Evolutionary conservation across 2,888 invertebrate species (phyloP), one percentile per base, ranked within the genome.

Genomic region (Nasonovia ribisnigri): DNA sequence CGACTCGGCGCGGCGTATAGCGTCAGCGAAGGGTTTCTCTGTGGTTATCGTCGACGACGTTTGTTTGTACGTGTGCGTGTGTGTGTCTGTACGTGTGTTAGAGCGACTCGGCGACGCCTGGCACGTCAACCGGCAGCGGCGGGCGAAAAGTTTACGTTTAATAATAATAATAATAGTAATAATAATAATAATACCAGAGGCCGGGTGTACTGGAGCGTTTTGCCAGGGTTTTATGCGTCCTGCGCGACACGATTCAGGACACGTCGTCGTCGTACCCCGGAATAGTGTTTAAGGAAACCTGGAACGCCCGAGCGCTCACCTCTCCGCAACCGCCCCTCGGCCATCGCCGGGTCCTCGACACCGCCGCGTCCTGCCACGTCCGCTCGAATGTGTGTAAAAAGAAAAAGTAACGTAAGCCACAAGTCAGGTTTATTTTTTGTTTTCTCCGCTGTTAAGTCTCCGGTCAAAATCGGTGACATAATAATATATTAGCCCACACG

Each of bases 91-190:
- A 57, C 13, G 84, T 13, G 42, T 5, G 84, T 43, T 51, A 42
- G 8, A 60, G 90, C 93, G 93, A 93, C 93, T 84, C 84, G 57
- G 90, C 93, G 93, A 93, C 93, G 93, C 93, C 93, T 86, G 93
- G 93, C 93, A 90, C 93, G 93, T 93, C 93, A 93, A 90, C 89
- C 93, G 54, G 87, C 92, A 29, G 86, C 24, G 36, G 46, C 43
- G 87, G 84, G 48, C 46, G 84, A 93, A 93, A 93, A 93, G 93
- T 93, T 93, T 90, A 90, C 93, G 93, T 90, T 93, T 93, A 89
- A 93, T 88, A 88, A 77, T 93, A 89, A 93, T 88, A 88, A 77
- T 93, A 92, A 92, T 91, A 91, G 29, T 89, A 88, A 43, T 88
- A 89, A 89, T 90, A 90, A 77, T 48, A 77, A 51, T 77, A 90